Evolutionary conservation across 2,113 vertebrate species (phyloP).

Genomic region (Motacilla alba): DNA sequence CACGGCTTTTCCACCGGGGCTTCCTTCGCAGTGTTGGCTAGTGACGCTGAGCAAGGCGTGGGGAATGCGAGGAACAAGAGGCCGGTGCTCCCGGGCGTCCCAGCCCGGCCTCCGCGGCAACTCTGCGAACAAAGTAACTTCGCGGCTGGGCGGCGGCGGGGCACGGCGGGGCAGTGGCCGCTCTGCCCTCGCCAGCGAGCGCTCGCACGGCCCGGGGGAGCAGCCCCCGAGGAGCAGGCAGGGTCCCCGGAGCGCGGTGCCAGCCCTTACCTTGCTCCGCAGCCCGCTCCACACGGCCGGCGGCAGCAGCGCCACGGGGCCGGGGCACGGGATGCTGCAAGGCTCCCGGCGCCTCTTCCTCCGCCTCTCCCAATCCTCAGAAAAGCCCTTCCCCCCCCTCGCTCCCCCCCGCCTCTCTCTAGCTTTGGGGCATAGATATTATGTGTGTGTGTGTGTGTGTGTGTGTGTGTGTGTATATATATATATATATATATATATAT

Average conservation of each 20-base stretch:
- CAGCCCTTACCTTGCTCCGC: conserved; percentile 27
- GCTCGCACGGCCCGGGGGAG: neutral
- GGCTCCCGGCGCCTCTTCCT: neutral
- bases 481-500: too few relatives aligned
- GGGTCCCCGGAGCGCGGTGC: neutral
- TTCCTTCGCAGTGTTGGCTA: neutral
- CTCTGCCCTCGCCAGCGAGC: neutral
- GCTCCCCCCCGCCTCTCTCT: neutral
- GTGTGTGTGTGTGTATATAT: too few relatives aligned
- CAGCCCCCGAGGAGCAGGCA: neutral
- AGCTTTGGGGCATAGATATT: neutral
- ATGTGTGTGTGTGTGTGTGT: neutral
- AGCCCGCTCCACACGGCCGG: neutral
- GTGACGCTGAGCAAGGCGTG: neutral
- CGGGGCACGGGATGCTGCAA: neutral
- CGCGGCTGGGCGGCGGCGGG: neutral
- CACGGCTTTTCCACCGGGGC: neutral
- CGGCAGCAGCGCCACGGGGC: neutral
- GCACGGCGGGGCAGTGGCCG: neutral
- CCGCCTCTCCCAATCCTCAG: neutral
- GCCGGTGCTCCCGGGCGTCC: neutral
- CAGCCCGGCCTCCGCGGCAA: neutral
- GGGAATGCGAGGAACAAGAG: neutral
- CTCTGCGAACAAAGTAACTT: conserved; percentile 63
- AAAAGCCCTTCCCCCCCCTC: neutral